Conservation (phyloP, 2,113 vertebrate species). For the Lota lota region DNA sequence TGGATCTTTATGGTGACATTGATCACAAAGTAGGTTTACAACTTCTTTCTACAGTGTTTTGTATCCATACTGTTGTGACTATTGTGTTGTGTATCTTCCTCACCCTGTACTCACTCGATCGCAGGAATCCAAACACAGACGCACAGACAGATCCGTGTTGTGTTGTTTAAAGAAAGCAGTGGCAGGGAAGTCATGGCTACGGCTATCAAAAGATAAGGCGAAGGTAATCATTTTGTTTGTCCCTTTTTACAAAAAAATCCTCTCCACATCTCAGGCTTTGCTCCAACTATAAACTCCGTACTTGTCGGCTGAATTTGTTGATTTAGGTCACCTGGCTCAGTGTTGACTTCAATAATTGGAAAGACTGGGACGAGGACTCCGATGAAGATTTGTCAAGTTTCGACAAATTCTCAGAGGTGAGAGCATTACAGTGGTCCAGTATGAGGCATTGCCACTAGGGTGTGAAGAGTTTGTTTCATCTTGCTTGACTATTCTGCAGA, state of each 20-base stretch:
- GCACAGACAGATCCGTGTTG: conserved; percentile 94
- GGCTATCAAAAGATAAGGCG: conserved; percentile 94
- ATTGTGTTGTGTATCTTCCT: conserved; percentile 1
- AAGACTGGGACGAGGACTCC: conserved; percentile 98
- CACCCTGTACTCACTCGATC: not conserved
- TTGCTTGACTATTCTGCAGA: conserved; percentile 68
- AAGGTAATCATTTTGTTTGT: conserved; percentile 71
- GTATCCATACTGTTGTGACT: not conserved
- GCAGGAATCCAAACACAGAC: conserved; percentile 95
- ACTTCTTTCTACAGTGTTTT: not conserved
- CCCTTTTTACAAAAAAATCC: not conserved
- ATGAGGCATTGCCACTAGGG: not conserved
- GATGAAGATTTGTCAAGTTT: conserved; percentile 97
- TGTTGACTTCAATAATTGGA: conserved; percentile 99
- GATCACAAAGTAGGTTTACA: conserved; percentile 88
- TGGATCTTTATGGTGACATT: conserved; percentile 92
- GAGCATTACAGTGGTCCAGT: not conserved
- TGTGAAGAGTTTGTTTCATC: not conserved
- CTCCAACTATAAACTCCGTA: not conserved
- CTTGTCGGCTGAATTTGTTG: not conserved
- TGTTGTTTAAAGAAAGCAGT: conserved; percentile 97
- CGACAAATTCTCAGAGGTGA: conserved; percentile 95
- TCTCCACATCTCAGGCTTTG: not conserved
- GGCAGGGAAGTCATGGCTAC: conserved; percentile 89
- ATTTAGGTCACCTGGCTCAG: conserved; percentile 93